phyloP scores from a whole-genome alignment of 2,113 vertebrate genomes.

The Silurus glanis region DNA sequence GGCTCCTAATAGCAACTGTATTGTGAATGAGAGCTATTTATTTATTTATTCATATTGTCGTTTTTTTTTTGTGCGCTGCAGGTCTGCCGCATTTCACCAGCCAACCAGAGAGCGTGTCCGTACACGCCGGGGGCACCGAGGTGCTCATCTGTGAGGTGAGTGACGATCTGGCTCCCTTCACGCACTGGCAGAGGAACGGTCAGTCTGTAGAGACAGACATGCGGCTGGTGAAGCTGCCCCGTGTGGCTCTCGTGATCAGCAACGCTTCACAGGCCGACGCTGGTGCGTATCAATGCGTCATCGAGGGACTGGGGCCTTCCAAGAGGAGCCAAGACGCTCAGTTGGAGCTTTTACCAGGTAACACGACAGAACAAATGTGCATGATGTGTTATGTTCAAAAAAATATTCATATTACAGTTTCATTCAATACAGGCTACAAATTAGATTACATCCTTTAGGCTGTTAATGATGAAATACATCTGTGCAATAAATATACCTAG shows the following conservation, averaged over 20 bases:
- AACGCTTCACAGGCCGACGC: conserved; percentile 79
- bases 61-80: conserved; percentile 53
- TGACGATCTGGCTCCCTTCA: conserved; percentile 80
- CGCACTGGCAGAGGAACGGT: conserved; percentile 85
- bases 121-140: conserved; percentile 73
- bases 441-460: background rate
- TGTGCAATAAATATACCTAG: background rate
- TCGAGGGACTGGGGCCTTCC: conserved; percentile 79
- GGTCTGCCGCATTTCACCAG: conserved; percentile 85
- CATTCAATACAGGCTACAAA: background rate
- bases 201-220: conserved; percentile 69
- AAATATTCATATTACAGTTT: background rate
- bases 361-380: background rate
- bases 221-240: conserved; percentile 75
- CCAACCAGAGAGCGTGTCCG: conserved; percentile 78
- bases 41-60: background rate
- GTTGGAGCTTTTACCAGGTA: conserved; percentile 86
- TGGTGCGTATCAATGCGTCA: conserved; percentile 84
- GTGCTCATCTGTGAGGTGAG: conserved; percentile 86
- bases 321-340: conserved; percentile 90
- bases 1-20: background rate
- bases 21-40: background rate
- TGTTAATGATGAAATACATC: background rate
- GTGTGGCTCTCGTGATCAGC: conserved; percentile 82
- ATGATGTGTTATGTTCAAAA: background rate